Evolutionary conservation across 2,113 vertebrate genomes (phyloP).

Genomic region (Suncus etruscus): DNA sequence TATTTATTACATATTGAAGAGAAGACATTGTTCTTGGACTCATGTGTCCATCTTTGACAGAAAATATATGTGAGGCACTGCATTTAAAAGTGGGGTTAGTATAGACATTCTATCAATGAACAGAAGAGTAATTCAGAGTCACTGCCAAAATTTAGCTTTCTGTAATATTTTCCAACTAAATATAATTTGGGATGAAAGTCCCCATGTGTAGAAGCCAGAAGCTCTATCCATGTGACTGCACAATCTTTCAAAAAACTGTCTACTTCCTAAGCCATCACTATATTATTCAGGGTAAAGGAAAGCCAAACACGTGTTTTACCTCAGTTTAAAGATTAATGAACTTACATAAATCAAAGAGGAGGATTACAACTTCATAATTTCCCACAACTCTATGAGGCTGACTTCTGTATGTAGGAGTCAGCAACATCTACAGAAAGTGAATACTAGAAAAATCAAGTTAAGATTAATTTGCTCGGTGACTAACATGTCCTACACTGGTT

Average conservation of each 20-base stretch:
- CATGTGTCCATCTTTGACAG: conserved; percentile 64
- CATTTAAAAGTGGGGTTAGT: conserved; percentile 69
- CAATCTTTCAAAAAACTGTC: conserved; percentile 55
- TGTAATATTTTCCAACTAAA: conserved; percentile 69
- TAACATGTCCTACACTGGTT: conserved; percentile 31
- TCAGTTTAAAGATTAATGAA: conserved; percentile 53
- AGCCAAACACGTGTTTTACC: neutral
- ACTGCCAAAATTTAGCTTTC: conserved; percentile 65
- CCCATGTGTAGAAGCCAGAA: conserved; percentile 18
- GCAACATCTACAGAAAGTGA: neutral
- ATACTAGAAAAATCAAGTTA: conserved; percentile 6
- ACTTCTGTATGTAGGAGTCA: neutral
- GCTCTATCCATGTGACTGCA: conserved; percentile 17
- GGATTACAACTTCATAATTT: neutral
- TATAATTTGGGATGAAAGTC: conserved; percentile 60
- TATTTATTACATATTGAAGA: conserved; percentile 68
- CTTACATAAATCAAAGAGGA: neutral
- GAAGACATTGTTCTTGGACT: conserved; percentile 49
- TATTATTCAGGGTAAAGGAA: conserved; percentile 34
- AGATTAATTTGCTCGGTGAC: conserved; percentile 35
- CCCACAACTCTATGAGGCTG: neutral
- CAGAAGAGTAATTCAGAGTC: conserved; percentile 71
- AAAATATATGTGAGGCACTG: conserved; percentile 67
- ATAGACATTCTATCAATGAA: conserved; percentile 69
- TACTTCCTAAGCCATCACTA: conserved; percentile 2